phyloP scores from a whole-genome alignment of 2,888 invertebrate genomes.

The Leucoma salicis region DNA sequence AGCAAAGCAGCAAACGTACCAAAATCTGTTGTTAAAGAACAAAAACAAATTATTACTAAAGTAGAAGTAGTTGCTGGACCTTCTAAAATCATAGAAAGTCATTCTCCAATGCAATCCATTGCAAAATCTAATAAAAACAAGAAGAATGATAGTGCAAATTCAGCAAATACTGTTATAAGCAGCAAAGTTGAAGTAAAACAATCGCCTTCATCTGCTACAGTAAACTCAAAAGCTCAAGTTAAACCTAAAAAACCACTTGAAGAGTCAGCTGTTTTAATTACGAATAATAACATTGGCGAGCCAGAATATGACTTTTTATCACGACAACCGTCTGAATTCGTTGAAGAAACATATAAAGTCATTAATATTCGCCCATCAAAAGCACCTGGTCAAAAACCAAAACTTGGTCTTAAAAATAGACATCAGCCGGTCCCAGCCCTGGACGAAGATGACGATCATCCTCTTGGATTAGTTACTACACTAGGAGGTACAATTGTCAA shows the following conservation, averaged over 20 bases:
- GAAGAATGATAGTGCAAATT: constrained; percentile 59
- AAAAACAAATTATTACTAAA: constrained; percentile 74
- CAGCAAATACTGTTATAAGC: constrained; percentile 64
- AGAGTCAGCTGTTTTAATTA: constrained; percentile 83
- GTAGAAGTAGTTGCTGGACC: constrained; percentile 82
- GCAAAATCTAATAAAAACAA: constrained; percentile 59
- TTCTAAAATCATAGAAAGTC: constrained; percentile 70
- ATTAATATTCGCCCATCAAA: constrained; percentile 90
- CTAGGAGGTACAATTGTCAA: constrained; percentile 92
- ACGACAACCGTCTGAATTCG: constrained; percentile 91
- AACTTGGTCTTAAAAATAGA: constrained; percentile 66
- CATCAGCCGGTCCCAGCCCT: constrained; percentile 68
- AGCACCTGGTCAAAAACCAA: constrained; percentile 70
- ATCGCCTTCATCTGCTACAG: constrained; percentile 52
- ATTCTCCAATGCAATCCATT: constrained; percentile 48
- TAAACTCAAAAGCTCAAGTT: constrained; percentile 75
- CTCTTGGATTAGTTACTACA: constrained; percentile 91
- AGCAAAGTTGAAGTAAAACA: constrained; percentile 78
- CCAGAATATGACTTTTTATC: constrained; percentile 93
- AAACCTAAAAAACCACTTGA: constrained; percentile 69
- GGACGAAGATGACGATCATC: constrained; percentile 85
- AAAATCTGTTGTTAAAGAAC: constrained; percentile 72
- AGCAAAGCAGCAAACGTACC: constrained; percentile 62
- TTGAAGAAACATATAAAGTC: constrained; percentile 92
- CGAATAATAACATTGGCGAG: constrained; percentile 88